These are phyloP conservation scores for Platycercus adscitus DNA, from an alignment of 2,113 vertebrate genomes.

Conservation along the genomic window DNA sequence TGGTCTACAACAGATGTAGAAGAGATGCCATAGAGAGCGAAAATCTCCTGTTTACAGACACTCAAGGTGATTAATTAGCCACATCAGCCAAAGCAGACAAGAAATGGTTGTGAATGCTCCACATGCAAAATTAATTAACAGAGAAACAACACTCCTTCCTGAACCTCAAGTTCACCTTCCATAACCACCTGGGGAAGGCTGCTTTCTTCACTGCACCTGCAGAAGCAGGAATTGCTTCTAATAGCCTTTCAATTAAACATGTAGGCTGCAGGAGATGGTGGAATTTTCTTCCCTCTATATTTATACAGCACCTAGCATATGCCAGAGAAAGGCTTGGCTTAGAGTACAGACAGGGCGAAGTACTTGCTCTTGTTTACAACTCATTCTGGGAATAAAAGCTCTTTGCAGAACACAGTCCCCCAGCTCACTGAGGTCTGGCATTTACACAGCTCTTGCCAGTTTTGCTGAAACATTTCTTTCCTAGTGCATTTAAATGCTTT, in stretches of 20 bases:
- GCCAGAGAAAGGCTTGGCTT: neutral
- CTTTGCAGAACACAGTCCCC: conserved; percentile 1
- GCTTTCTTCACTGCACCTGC: conserved; percentile 51
- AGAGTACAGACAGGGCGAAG: neutral
- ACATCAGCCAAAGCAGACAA: conserved; percentile 64
- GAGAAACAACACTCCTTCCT: conserved; percentile 36
- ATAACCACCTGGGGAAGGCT: conserved; percentile 49
- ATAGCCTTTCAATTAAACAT: conserved; percentile 50
- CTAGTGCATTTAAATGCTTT: conserved; percentile 51
- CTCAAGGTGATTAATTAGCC: conserved; percentile 74
- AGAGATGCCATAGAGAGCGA: conserved; percentile 30
- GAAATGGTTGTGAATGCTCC: conserved; percentile 64
- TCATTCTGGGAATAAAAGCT: conserved; percentile 49
- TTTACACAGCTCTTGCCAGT: conserved; percentile 59
- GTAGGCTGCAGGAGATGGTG: conserved; percentile 17
- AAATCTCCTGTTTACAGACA: conserved; percentile 70
- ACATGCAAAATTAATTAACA: conserved; percentile 73
- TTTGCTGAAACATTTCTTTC: conserved; percentile 53
- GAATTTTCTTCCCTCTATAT: conserved; percentile 12
- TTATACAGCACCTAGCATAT: conserved; percentile 6
- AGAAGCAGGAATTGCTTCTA: conserved; percentile 55
- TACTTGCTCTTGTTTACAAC: conserved; percentile 6
- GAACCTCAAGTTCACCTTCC: conserved; percentile 62
- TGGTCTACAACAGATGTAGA: conserved; percentile 62
- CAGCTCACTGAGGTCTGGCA: conserved; percentile 29